phyloP scores from a whole-genome alignment of 2,113 vertebrate species.

The Proterorhinus semilunaris region DNA sequence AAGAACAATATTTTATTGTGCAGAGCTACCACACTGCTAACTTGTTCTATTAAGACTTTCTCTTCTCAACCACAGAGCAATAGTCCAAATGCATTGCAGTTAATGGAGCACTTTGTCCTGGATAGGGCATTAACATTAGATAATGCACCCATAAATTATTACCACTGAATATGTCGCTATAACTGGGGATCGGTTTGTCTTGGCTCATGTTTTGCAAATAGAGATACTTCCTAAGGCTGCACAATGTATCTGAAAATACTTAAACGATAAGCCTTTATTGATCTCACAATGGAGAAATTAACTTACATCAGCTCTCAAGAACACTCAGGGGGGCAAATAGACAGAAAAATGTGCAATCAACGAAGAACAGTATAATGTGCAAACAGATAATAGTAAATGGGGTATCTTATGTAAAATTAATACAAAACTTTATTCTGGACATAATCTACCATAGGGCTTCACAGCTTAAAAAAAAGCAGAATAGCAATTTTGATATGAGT shows the following conservation, averaged over 20 bases:
- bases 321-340: too few relatives aligned
- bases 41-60: conserved; percentile 42
- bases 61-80: conserved; percentile 24
- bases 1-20: conserved; percentile 60
- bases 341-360: too few relatives aligned
- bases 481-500: too few relatives aligned
- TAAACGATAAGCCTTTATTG: too few relatives aligned
- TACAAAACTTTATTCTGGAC: too few relatives aligned
- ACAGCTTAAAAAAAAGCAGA: too few relatives aligned
- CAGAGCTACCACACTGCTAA: conserved; percentile 40
- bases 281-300: too few relatives aligned
- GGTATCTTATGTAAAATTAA: too few relatives aligned
- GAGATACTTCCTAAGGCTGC: conserved; percentile 5
- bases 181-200: conserved; percentile 45
- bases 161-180: conserved; percentile 37
- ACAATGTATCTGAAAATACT: neutral
- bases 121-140: conserved; percentile 48
- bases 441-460: too few relatives aligned
- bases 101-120: conserved; percentile 48
- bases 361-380: too few relatives aligned
- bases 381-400: too few relatives aligned
- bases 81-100: conserved; percentile 36
- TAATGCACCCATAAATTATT: conserved; percentile 48
- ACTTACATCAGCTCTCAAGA: too few relatives aligned
- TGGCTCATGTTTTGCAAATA: conserved; percentile 51